Percentiles rank a stretch among this genome's conserved stretches.
phyloP scores from a whole-genome alignment of 1,140 invertebrate species.

The Propsilocerus akamusi region DNA sequence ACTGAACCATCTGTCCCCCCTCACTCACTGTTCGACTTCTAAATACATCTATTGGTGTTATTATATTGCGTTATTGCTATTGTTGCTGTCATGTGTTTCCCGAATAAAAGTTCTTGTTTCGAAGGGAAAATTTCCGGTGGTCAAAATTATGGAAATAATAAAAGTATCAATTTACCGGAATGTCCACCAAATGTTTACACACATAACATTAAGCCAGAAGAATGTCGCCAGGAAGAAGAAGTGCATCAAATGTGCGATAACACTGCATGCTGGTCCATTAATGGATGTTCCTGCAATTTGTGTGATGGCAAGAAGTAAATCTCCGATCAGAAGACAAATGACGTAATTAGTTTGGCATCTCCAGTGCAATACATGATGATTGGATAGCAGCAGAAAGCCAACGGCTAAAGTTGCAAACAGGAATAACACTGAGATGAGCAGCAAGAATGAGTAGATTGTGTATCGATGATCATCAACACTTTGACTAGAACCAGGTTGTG shows the following conservation, averaged over 20 bases:
- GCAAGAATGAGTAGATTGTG: slow-evolving; percentile 48
- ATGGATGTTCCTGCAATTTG: slow-evolving; percentile 40
- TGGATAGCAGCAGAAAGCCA: slow-evolving; percentile 52
- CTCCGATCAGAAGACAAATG: slow-evolving; percentile 54
- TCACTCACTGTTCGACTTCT: no score
- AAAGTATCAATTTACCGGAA: slow-evolving; percentile 48
- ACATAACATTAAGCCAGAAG: slow-evolving; percentile 93
- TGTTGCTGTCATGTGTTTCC: no score
- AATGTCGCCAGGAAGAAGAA: slow-evolving; percentile 88
- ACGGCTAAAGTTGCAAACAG: slow-evolving; percentile 54
- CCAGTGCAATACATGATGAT: slow-evolving; percentile 69
- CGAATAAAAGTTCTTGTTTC: no score
- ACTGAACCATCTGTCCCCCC: background rate
- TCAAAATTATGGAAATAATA: no score
- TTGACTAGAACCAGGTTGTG: slow-evolving; percentile 16
- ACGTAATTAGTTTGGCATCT: slow-evolving; percentile 68
- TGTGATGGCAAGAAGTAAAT: slow-evolving; percentile 52
- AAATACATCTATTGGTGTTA: no score
- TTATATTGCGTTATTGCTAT: no score
- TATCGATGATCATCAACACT: slow-evolving; percentile 32
- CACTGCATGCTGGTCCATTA: slow-evolving; percentile 33
- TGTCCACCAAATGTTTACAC: slow-evolving; percentile 89
- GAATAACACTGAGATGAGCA: slow-evolving; percentile 58
- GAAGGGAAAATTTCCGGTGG: no score
- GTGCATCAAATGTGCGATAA: slow-evolving; percentile 63